phyloP scores from a whole-genome alignment of 2,888 invertebrate genomes.

The Pseudococcus jackbeardsleyi region DNA sequence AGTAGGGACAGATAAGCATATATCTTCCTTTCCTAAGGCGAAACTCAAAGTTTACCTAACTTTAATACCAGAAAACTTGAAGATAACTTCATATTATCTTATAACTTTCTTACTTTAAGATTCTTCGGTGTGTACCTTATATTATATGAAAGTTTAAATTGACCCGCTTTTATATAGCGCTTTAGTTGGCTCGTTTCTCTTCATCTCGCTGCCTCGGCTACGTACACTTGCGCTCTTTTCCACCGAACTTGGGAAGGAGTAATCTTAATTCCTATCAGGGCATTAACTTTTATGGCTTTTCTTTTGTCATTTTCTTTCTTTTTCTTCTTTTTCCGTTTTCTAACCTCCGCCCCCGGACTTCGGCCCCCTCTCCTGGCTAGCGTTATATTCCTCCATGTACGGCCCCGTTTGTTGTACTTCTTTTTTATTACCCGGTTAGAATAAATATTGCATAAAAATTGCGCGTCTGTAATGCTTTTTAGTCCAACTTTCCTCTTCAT shows the following conservation, averaged over 20 bases:
- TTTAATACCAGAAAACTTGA: slow-evolving; percentile 61
- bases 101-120: slow-evolving; percentile 63
- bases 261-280: slow-evolving; percentile 64
- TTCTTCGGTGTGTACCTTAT: slow-evolving; percentile 64
- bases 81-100: slow-evolving; percentile 64
- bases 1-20: slow-evolving; percentile 61
- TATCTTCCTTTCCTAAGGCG: slow-evolving; percentile 63
- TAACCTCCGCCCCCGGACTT: background rate
- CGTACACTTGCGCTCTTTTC: slow-evolving; percentile 27
- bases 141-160: slow-evolving; percentile 64
- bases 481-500: slow-evolving; percentile 58
- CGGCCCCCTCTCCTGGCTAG: background rate
- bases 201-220: slow-evolving; percentile 50
- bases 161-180: slow-evolving; percentile 64
- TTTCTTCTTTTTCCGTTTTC: slow-evolving; percentile 46
- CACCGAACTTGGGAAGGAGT: slow-evolving; percentile 43
- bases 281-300: slow-evolving; percentile 63
- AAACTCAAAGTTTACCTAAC: slow-evolving; percentile 63
- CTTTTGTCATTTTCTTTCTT: slow-evolving; percentile 58
- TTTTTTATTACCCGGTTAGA: slow-evolving; percentile 58
- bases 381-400: background rate
- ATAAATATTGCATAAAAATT: slow-evolving; percentile 61
- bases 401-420: slow-evolving; percentile 41
- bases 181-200: slow-evolving; percentile 64
- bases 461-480: slow-evolving; percentile 43